Evolutionary conservation across 2,888 invertebrate genomes (phyloP).

Genomic region (Ariolimax columbianus): DNA sequence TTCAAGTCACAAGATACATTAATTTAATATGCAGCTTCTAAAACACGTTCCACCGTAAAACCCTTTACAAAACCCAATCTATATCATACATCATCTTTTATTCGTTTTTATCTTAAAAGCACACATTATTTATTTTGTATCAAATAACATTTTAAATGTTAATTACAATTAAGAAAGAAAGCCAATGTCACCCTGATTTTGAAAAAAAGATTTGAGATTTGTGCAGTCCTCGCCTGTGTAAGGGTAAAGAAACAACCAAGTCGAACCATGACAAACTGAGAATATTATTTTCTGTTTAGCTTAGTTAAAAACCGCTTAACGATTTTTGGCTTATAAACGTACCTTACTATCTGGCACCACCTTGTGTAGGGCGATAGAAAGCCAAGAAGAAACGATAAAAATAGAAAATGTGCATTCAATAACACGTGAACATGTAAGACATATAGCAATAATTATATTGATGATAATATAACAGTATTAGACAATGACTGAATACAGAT

Average conservation of each 20-base stretch:
- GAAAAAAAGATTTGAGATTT: neutral
- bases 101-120: too few relatives aligned
- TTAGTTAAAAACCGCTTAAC: neutral
- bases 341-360: slow-evolving; percentile 44
- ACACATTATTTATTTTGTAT: too few relatives aligned
- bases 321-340: neutral
- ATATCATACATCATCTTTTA: too few relatives aligned
- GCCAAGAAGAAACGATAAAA: neutral
- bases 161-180: neutral
- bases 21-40: too few relatives aligned
- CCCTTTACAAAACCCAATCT: too few relatives aligned
- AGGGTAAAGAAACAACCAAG: neutral
- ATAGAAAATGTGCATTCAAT: neutral
- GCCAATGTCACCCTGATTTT: neutral
- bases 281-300: neutral
- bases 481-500: neutral
- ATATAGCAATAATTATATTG: neutral
- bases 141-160: too few relatives aligned
- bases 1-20: too few relatives aligned
- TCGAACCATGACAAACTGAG: neutral
- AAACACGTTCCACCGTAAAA: too few relatives aligned
- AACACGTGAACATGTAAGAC: neutral
- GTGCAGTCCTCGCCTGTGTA: neutral
- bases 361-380: neutral
- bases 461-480: neutral